These are phyloP conservation scores for Dyspetes luteomarginatus DNA, from an alignment of 2,888 invertebrate genomes.

Conservation along the genomic window DNA sequence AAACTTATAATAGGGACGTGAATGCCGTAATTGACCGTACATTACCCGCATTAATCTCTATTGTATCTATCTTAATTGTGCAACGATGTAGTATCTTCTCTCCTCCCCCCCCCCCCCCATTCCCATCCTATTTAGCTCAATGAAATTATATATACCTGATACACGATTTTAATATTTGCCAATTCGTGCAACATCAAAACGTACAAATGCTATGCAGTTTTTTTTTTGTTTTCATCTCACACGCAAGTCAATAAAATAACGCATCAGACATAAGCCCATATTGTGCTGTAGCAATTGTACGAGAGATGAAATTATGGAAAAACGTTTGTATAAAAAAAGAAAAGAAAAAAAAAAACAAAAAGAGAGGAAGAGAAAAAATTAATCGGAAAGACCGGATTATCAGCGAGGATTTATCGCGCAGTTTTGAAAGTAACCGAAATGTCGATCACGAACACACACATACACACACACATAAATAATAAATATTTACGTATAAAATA, in stretches of 20 bases:
- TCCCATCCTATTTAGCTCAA: too few relatives aligned
- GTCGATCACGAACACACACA: constrained; percentile 41
- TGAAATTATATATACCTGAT: constrained; percentile 10
- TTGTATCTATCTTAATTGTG: constrained; percentile 44
- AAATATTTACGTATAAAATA: too few relatives aligned
- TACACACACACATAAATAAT: too few relatives aligned
- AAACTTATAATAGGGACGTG: constrained; percentile 51
- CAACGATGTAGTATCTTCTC: constrained; percentile 62
- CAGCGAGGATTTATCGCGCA: constrained; percentile 18
- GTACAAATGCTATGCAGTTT: constrained; percentile 52
- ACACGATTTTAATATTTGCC: constrained; percentile 53
- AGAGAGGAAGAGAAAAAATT: constrained; percentile 7
- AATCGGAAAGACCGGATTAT: constrained; percentile 23
- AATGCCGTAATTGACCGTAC: constrained; percentile 58
- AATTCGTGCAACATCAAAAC: constrained; percentile 55
- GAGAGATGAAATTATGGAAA: constrained; percentile 35
- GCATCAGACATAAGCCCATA: constrained; percentile 46
- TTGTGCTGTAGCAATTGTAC: constrained; percentile 51
- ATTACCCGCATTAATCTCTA: constrained; percentile 48
- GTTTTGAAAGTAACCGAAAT: constrained; percentile 62
- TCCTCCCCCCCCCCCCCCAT: constrained; percentile 6
- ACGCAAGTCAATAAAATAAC: constrained; percentile 62
- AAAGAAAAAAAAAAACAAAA: constrained; percentile 22
- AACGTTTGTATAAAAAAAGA: constrained; percentile 38
- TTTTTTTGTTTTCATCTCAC: constrained; percentile 31